Evolutionary conservation across 2,888 invertebrate genomes (phyloP).

Genomic region (Neoaliturus tenellus): DNA sequence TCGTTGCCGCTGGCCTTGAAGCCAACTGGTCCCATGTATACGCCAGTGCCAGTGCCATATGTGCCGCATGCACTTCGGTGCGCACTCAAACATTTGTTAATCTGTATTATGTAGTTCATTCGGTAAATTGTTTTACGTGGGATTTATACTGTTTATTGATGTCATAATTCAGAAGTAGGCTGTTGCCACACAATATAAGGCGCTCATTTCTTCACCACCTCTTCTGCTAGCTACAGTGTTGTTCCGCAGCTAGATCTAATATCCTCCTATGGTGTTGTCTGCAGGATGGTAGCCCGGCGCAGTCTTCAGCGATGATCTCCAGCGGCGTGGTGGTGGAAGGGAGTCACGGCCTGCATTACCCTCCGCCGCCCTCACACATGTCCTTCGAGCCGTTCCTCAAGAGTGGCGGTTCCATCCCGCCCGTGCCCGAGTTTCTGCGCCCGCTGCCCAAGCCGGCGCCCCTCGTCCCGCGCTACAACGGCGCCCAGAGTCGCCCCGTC

Average conservation of each 20-base stretch:
- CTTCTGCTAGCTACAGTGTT: not conserved
- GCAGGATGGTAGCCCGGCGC: slow-evolving; percentile 49
- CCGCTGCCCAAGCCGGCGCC: slow-evolving; percentile 79
- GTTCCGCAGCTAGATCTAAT: not conserved
- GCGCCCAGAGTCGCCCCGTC: slow-evolving; percentile 69
- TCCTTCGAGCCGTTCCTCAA: too few relatives aligned
- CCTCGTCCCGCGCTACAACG: slow-evolving; percentile 63
- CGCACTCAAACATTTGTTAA: too few relatives aligned
- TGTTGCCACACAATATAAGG: not conserved
- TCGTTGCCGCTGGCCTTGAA: not conserved
- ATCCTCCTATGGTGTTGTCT: slow-evolving; percentile 12
- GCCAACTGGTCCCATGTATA: too few relatives aligned
- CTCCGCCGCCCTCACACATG: slow-evolving; percentile 58
- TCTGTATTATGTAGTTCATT: too few relatives aligned
- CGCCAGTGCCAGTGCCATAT: too few relatives aligned
- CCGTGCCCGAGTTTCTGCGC: slow-evolving; percentile 80
- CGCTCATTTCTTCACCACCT: not conserved
- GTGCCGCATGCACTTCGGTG: too few relatives aligned
- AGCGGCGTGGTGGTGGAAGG: slow-evolving; percentile 81
- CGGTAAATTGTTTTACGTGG: too few relatives aligned
- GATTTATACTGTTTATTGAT: too few relatives aligned
- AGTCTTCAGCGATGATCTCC: slow-evolving; percentile 78
- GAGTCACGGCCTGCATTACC: slow-evolving; percentile 70
- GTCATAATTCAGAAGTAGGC: not conserved
- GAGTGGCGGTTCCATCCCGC: slow-evolving; percentile 68